Conservation (phyloP, 2,113 vertebrate species). For the Sapayoa aenigma region DNA sequence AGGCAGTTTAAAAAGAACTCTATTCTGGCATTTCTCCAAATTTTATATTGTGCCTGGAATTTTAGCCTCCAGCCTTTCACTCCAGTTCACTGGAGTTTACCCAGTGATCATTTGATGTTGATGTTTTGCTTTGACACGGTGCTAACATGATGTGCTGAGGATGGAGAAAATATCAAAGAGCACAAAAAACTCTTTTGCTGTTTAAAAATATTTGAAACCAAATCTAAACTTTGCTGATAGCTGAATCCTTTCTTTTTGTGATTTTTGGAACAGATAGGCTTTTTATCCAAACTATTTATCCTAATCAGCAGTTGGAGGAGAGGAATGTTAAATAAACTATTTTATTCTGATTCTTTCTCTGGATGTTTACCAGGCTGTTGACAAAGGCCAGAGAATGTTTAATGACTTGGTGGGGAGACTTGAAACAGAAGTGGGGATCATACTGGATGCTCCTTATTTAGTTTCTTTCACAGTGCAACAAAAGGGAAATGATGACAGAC, state of each 20-base stretch:
- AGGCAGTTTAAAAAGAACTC: constrained; percentile 37
- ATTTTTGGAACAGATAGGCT: constrained; percentile 77
- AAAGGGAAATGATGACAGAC: constrained; percentile 76
- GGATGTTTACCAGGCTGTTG: constrained; percentile 81
- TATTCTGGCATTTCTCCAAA: constrained; percentile 31
- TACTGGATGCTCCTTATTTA: constrained; percentile 62
- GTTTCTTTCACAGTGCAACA: constrained; percentile 66
- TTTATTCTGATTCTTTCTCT: constrained; percentile 78
- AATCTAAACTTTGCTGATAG: constrained; percentile 75
- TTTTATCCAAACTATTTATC: constrained; percentile 84
- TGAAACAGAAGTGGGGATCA: constrained; percentile 75
- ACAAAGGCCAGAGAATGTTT: constrained; percentile 81
- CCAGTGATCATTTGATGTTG: constrained; percentile 57
- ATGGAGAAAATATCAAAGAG: constrained; percentile 72
- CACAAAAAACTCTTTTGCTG: constrained; percentile 68
- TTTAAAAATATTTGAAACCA: constrained; percentile 75
- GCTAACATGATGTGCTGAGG: constrained; percentile 71
- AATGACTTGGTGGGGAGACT: constrained; percentile 75
- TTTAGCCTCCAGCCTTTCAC: constrained; percentile 45
- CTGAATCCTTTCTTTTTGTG: constrained; percentile 74
- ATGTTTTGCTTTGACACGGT: constrained; percentile 69
- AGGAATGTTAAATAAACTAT: constrained; percentile 82
- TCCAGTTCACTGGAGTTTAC: constrained; percentile 50
- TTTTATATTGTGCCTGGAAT: constrained; percentile 67
- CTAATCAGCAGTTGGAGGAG: constrained; percentile 82